Percentiles rank a stretch among this genome's conserved stretches.
Evolutionary conservation across 92 coral and sea anemone species (phyloP).

Genomic region (Epizoanthus stellaris): DNA sequence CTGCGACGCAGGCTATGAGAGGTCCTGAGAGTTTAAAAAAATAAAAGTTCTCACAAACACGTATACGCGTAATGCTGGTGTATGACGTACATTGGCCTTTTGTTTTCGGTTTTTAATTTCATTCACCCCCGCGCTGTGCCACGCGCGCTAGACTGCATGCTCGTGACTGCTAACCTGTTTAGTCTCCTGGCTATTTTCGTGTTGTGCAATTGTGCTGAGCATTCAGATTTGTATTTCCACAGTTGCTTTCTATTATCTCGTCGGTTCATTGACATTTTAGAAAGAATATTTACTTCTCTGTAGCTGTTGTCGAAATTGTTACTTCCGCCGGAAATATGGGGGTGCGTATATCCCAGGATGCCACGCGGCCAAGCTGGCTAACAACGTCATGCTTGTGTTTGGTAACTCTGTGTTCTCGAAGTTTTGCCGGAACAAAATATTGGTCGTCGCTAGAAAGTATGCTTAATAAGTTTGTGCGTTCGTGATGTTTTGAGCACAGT

Average conservation of each 20-base stretch:
- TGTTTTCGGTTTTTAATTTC: background rate
- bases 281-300: too few species aligned
- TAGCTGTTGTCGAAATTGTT: background rate
- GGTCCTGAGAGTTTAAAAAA: too few species aligned
- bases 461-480: background rate
- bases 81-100: background rate
- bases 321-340: slow-evolving; percentile 67
- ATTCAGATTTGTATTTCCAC: background rate
- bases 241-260: background rate
- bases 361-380: slow-evolving; percentile 83
- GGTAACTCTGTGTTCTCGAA: slow-evolving; percentile 53
- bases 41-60: too few species aligned
- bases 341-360: slow-evolving; percentile 57
- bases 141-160: background rate
- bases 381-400: slow-evolving; percentile 92
- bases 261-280: background rate
- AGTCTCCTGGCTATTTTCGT: background rate
- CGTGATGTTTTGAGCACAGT: slow-evolving; percentile 14
- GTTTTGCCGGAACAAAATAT: background rate
- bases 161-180: background rate
- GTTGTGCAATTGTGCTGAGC: background rate
- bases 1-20: too few species aligned
- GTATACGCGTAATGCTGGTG: too few species aligned
- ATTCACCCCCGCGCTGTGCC: background rate
- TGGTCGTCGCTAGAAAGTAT: slow-evolving; percentile 15